Evolutionary conservation across 2,113 vertebrate species (phyloP).

Genomic region (Erpornis zantholeuca): DNA sequence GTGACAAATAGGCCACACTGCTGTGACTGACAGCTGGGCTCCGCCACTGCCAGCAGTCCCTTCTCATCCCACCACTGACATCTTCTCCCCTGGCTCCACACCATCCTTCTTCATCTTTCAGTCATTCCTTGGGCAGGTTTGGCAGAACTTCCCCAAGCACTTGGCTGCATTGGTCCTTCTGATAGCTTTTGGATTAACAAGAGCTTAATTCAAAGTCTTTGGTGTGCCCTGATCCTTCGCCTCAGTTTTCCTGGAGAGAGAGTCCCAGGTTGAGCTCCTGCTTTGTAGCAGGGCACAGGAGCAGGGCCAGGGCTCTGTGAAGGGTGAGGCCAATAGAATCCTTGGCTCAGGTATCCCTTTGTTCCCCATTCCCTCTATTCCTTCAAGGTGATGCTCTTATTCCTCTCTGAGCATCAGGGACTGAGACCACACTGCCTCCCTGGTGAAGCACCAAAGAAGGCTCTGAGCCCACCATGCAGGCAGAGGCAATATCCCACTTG

Average conservation of each 20-base stretch:
- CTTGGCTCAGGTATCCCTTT: neutral
- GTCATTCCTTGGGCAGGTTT: neutral
- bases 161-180: neutral
- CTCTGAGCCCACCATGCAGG: neutral
- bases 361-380: accelerated
- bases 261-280: neutral
- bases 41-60: neutral
- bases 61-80: neutral
- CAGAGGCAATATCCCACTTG: neutral
- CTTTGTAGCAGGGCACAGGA: neutral
- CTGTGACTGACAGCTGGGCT: neutral
- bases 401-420: neutral
- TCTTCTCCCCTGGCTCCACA: neutral
- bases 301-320: no score
- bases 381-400: neutral
- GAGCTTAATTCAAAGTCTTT: neutral
- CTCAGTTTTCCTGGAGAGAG: neutral
- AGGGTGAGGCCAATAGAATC: neutral
- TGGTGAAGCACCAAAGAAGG: accelerated
- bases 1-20: neutral
- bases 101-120: neutral
- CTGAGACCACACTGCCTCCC: neutral
- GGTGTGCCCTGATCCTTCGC: neutral
- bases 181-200: neutral
- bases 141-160: neutral